phyloP scores from a whole-genome alignment of 2,888 invertebrate species.

The Podabrus alpinus region DNA sequence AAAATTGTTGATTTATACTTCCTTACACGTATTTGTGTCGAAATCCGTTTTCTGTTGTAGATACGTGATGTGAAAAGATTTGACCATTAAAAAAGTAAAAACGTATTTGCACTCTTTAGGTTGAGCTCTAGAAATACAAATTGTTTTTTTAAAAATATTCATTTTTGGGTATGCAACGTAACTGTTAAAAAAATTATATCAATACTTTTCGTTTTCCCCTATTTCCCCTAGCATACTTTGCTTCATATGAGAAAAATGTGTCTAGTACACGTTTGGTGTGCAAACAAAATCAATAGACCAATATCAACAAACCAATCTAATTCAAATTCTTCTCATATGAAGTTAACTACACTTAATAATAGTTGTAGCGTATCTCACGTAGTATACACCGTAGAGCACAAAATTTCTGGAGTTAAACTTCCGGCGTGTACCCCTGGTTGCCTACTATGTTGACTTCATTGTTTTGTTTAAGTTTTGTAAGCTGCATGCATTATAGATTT shows the following conservation, averaged over 20 bases:
- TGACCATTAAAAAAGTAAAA: not conserved
- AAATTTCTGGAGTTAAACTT: not conserved
- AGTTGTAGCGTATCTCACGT: too few relatives aligned
- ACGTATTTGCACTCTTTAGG: not conserved
- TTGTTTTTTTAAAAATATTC: not conserved
- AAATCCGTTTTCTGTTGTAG: slow-evolving; percentile 1
- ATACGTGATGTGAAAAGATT: not conserved
- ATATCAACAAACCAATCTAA: not conserved
- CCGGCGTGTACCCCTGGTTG: too few relatives aligned
- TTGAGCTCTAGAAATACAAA: not conserved
- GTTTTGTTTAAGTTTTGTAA: too few relatives aligned
- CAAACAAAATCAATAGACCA: not conserved
- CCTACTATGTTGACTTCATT: not conserved
- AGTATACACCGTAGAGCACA: not conserved
- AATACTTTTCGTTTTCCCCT: too few relatives aligned
- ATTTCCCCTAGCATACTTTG: too few relatives aligned
- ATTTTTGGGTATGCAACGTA: not conserved
- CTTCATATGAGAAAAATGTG: too few relatives aligned
- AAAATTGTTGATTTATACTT: not conserved
- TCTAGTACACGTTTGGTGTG: too few relatives aligned
- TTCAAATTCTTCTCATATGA: not conserved
- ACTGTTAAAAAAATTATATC: too few relatives aligned
- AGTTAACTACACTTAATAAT: not conserved
- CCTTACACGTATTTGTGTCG: slow-evolving; percentile 4
- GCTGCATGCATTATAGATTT: too few relatives aligned